Conservation (phyloP, 2,113 vertebrate species). For the Dinomys branickii region DNA sequence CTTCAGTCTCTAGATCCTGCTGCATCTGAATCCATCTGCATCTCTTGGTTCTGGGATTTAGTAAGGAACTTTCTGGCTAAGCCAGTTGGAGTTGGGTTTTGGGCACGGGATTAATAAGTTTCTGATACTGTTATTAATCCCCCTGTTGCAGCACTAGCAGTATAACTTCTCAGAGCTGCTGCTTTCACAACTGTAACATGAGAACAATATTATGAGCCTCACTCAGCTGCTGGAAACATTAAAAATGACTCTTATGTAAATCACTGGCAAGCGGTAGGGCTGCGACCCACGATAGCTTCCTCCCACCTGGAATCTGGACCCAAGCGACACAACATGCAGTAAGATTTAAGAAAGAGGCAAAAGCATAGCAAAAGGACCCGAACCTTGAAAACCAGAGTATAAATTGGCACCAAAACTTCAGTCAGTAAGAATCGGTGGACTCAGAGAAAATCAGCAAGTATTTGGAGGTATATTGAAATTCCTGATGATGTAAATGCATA, state of each 20-base stretch:
- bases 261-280: not conserved
- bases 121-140: not conserved
- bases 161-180: not conserved
- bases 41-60: not conserved
- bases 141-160: not conserved
- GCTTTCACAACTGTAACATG: not conserved
- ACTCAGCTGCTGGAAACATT: not conserved
- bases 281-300: not conserved
- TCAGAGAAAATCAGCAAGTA: slow-evolving; percentile 21
- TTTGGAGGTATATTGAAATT: not conserved
- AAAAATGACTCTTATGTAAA: not conserved
- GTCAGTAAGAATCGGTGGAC: not conserved
- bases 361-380: slow-evolving; percentile 29
- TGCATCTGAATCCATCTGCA: not conserved
- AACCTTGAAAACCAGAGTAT: not conserved
- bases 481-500: not conserved
- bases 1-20: not conserved
- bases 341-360: slow-evolving; percentile 26
- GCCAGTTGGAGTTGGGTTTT: not conserved
- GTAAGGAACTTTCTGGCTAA: not conserved
- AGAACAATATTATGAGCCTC: not conserved
- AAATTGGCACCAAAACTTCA: not conserved
- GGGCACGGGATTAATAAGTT: not conserved
- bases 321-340: not conserved
- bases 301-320: slow-evolving; percentile 24